These are phyloP conservation scores for Drosophila yakuba DNA, from an alignment of 1,140 invertebrate genomes.

Conservation along the genomic window DNA sequence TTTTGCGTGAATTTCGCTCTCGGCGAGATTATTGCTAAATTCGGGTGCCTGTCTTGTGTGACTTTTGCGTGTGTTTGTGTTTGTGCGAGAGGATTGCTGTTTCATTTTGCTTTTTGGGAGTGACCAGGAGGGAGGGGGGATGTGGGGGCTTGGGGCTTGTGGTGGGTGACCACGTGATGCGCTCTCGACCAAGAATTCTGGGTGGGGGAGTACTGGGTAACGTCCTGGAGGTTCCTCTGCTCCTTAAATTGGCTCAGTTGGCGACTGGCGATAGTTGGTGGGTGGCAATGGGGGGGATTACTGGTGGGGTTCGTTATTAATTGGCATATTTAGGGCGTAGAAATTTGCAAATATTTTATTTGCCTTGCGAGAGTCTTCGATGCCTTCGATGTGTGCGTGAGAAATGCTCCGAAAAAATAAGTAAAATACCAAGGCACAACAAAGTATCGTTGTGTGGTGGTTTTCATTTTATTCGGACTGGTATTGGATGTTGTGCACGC, in stretches of 20 bases:
- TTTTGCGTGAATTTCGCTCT: conserved; percentile 42
- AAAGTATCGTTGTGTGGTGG: conserved; percentile 33
- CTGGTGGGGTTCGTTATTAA: background rate
- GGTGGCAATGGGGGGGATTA: background rate
- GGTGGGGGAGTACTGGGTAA: background rate
- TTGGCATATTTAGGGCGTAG: background rate
- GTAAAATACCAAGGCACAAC: conserved; percentile 39
- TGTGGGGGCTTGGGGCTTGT: background rate
- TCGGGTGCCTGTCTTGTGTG: conserved; percentile 54
- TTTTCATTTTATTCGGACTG: conserved; percentile 18
- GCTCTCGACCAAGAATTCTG: conserved; percentile 27
- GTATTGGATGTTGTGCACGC: conserved; percentile 76
- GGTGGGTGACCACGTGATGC: conserved; percentile 45
- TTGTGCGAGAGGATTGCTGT: conserved; percentile 18
- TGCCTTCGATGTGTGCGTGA: conserved; percentile 43
- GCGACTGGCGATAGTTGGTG: background rate
- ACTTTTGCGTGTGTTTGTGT: conserved; percentile 6
- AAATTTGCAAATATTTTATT: conserved; percentile 25
- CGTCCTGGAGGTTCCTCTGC: background rate
- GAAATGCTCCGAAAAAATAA: conserved; percentile 68
- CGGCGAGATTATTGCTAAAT: conserved; percentile 61
- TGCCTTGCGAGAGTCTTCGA: conserved; percentile 31
- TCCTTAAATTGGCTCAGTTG: background rate
- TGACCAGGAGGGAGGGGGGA: background rate
- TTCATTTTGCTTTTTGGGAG: background rate